Evolutionary conservation across 2,888 invertebrate genomes (phyloP).

Genomic region (Alentia gelatinosa): DNA sequence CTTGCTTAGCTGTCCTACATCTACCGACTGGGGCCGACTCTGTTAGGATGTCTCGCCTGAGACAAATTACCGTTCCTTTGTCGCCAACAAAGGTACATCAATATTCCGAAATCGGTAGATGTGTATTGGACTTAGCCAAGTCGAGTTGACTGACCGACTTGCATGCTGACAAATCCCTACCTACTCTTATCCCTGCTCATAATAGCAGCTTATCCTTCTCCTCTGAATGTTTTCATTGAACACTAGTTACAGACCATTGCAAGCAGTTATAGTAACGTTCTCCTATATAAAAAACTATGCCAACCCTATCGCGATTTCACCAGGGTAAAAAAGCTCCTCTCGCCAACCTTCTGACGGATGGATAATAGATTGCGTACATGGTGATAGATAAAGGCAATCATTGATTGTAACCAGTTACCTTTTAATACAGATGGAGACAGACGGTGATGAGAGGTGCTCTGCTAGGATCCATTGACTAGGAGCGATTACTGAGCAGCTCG

Average conservation of each 20-base stretch:
- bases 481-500: neutral
- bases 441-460: neutral
- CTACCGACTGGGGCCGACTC: too few species aligned
- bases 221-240: too few species aligned
- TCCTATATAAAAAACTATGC: neutral
- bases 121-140: too few species aligned
- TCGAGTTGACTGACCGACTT: too few species aligned
- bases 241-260: neutral
- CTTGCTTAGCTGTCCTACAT: too few species aligned
- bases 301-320: neutral
- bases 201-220: too few species aligned
- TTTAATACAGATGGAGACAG: slow-evolving; percentile 4
- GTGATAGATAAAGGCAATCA: slow-evolving; percentile 2
- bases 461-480: neutral
- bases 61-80: too few species aligned
- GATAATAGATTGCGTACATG: neutral
- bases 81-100: too few species aligned
- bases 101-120: too few species aligned
- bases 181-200: too few species aligned
- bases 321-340: neutral
- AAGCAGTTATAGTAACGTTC: neutral
- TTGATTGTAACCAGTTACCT: neutral
- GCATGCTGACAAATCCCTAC: too few species aligned
- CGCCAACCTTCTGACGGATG: neutral
- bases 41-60: too few species aligned